Percentiles rank a stretch among this genome's conserved stretches.
These are phyloP conservation scores for Zonitis immaculata DNA, from an alignment of 2,888 invertebrate genomes.

Conservation along the genomic window DNA sequence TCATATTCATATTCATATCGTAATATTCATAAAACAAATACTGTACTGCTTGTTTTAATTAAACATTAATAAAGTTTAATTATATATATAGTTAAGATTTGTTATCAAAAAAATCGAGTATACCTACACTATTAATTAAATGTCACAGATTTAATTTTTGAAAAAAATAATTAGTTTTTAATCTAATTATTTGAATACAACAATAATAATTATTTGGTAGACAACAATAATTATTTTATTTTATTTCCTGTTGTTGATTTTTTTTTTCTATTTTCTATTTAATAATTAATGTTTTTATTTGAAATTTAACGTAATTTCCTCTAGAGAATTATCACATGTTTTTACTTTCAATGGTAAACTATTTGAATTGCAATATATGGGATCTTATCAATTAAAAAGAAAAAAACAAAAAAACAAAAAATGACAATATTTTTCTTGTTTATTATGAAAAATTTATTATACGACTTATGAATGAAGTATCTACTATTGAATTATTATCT, in stretches of 20 bases:
- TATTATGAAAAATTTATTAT: not conserved
- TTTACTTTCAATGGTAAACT: not conserved
- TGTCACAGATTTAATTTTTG: too few species aligned
- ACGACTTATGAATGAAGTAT: slow-evolving; percentile 1
- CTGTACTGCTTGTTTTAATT: not conserved
- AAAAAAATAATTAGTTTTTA: not conserved
- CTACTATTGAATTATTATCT: not conserved
- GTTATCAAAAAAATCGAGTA: not conserved
- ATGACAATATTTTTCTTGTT: not conserved
- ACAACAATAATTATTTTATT: too few species aligned
- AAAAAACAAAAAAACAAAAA: too few species aligned
- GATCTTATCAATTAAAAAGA: too few species aligned
- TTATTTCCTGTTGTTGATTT: too few species aligned
- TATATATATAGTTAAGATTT: not conserved
- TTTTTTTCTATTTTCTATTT: too few species aligned
- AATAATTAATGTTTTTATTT: not conserved
- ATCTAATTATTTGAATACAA: too few species aligned
- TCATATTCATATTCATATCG: too few species aligned
- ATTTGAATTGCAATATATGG: not conserved
- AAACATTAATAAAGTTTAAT: not conserved
- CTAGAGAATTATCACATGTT: not conserved
- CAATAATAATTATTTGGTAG: too few species aligned
- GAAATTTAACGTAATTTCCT: not conserved
- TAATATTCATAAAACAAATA: too few species aligned
- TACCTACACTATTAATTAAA: not conserved